Percentiles rank a stretch among this genome's conserved stretches.
Conservation (phyloP, 2,113 vertebrate species). For the Nematolebias whitei region DNA sequence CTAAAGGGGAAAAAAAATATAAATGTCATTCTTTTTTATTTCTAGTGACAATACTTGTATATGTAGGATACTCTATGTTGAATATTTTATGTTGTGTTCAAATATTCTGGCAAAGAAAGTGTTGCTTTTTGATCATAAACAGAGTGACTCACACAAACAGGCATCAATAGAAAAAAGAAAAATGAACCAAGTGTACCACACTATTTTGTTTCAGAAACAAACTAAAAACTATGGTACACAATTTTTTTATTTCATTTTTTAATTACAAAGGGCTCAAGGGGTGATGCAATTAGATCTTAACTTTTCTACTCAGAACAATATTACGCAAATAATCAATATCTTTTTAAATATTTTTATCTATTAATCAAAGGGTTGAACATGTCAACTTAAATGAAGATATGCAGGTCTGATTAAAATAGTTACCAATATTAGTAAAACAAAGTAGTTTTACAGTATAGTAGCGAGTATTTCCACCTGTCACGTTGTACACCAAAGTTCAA, state of each 20-base stretch:
- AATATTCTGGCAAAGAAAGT: slow-evolving; percentile 26
- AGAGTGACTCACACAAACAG: slow-evolving; percentile 30
- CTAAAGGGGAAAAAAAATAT: background rate
- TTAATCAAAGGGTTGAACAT: no score
- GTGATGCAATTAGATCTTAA: no score
- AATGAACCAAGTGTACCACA: slow-evolving; percentile 16
- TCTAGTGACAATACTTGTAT: slow-evolving; percentile 13
- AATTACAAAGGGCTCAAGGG: slow-evolving; percentile 6
- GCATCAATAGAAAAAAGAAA: slow-evolving; percentile 31
- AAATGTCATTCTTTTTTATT: slow-evolving; percentile 22
- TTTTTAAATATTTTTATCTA: no score
- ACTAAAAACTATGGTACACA: background rate
- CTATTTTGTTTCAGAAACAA: slow-evolving; percentile 37
- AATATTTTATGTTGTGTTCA: slow-evolving; percentile 25
- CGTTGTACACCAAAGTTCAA: no score
- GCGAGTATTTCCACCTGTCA: no score
- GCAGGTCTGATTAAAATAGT: no score
- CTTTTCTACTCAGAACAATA: background rate
- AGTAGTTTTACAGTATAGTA: no score
- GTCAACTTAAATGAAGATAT: no score
- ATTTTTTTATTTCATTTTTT: no score
- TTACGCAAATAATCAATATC: no score
- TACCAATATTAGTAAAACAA: no score
- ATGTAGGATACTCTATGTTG: slow-evolving; percentile 23
- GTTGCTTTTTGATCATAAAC: slow-evolving; percentile 45